Evolutionary conservation across 2,888 invertebrate genomes (phyloP), one percentile per base, ranked within the genome.

Genomic region (Dysmachus trigonus): DNA sequence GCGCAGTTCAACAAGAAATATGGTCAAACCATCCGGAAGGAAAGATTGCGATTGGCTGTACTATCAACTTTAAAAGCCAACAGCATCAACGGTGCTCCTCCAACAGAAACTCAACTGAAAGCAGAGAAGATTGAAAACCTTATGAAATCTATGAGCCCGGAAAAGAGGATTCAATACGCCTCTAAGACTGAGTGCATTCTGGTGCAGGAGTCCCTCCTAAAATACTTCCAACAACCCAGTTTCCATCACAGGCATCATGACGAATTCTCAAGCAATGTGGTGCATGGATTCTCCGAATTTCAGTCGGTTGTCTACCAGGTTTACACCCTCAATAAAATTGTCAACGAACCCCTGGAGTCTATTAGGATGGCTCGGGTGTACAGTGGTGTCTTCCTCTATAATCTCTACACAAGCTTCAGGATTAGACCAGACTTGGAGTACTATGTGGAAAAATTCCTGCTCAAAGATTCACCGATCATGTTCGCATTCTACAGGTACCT

Each of bases 321-420:
- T 0, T 90, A 89, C 53, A 90, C 90, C 0, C 88, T 97, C 10
- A 97, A 97, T 92, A 93, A 92, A 0, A 89, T 97, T 53, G 93
- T 96, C 82, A 92, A 93, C 86, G 92, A 91, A 86, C 95, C 95
- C 0, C 94, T 94, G 89, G 90, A 93, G 47, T 91, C 92, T 88
- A 93, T 94, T 62, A 91, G 93, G 51, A 93, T 95, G 89, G 93
- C 94, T n/a, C 94, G 94, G 89, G 93, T 94, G 87, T 96, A 94
- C 88, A 95, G 96, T 91, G 96, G 97, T 0, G 95, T 96, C 0
- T 95, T 96, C 91, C 90, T 96, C 0, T 97, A 96, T 89, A 97
- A 97, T 92, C 91, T 95, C 33, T 94, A 94, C 86, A 91, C 92
- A 35, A 94, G 94, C 91, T 93, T 96, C 77, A 94, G 93, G 87